These are phyloP conservation scores for Tetragonisca angustula DNA, from an alignment of 2,888 invertebrate genomes.

Conservation along the genomic window DNA sequence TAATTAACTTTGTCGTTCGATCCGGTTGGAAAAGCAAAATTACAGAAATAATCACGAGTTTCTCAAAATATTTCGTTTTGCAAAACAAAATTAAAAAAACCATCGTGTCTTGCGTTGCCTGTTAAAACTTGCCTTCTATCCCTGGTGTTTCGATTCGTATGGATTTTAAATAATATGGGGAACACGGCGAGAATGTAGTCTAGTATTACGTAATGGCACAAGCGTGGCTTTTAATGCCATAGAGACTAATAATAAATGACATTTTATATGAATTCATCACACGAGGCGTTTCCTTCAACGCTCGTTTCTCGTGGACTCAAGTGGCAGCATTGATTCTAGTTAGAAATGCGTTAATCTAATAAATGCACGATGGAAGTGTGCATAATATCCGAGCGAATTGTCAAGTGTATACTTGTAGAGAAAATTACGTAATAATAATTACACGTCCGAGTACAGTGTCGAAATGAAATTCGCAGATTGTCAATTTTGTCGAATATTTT, in stretches of 20 bases:
- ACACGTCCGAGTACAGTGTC: too few species aligned
- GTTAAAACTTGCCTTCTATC: too few species aligned
- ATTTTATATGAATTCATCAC: not conserved
- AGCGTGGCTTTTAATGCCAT: not conserved
- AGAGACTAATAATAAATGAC: not conserved
- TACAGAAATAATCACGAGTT: not conserved
- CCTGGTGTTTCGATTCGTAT: too few species aligned
- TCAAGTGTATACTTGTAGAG: not conserved
- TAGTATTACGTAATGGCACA: not conserved
- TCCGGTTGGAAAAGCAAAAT: not conserved
- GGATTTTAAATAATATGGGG: not conserved
- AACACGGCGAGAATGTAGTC: not conserved
- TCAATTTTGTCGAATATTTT: too few species aligned
- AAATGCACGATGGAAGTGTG: not conserved
- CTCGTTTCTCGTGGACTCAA: constrained; percentile 9
- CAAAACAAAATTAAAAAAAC: too few species aligned
- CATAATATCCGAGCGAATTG: not conserved
- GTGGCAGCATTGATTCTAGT: constrained; percentile 15
- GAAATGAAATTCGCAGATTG: too few species aligned
- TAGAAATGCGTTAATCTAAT: constrained; percentile 1
- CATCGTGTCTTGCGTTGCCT: too few species aligned
- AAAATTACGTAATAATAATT: not conserved
- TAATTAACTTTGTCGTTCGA: not conserved
- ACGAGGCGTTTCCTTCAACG: constrained; percentile 2
- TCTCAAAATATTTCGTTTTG: not conserved